Percentiles rank a stretch among this genome's conserved stretches.
These are phyloP conservation scores for Drusus annulatus DNA, from an alignment of 1,140 invertebrate genomes.

Conservation along the genomic window DNA sequence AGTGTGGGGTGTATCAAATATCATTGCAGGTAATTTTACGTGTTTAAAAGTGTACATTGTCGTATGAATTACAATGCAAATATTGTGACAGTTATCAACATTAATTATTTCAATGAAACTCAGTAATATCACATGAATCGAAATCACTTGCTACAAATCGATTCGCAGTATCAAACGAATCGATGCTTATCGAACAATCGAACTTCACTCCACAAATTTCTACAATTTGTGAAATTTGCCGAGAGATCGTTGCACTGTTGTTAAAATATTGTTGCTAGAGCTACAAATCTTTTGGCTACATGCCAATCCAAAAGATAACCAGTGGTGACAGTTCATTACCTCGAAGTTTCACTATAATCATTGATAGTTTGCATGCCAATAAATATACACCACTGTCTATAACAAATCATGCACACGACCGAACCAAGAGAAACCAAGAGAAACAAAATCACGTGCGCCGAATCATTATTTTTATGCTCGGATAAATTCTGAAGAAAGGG, in stretches of 20 bases:
- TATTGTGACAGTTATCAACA: neutral
- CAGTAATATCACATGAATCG: no score
- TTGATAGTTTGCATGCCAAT: neutral
- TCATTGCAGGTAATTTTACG: neutral
- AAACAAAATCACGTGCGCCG: neutral
- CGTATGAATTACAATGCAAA: neutral
- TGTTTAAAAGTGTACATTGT: neutral
- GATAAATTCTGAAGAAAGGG: no score
- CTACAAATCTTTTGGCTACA: neutral
- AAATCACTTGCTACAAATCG: no score
- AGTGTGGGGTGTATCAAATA: no score
- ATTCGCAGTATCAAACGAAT: no score
- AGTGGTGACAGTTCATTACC: neutral
- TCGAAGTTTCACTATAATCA: neutral
- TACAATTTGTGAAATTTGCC: no score
- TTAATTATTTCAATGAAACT: no score
- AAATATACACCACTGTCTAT: neutral
- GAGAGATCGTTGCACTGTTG: neutral
- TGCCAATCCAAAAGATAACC: constrained; percentile 12
- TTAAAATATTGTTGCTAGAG: neutral
- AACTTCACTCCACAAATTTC: no score
- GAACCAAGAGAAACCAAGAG: no score
- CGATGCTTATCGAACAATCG: no score
- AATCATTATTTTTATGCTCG: no score
- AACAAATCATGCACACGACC: no score